Conservation (phyloP, 2,113 vertebrate species). For the Zosterops japonicus region DNA sequence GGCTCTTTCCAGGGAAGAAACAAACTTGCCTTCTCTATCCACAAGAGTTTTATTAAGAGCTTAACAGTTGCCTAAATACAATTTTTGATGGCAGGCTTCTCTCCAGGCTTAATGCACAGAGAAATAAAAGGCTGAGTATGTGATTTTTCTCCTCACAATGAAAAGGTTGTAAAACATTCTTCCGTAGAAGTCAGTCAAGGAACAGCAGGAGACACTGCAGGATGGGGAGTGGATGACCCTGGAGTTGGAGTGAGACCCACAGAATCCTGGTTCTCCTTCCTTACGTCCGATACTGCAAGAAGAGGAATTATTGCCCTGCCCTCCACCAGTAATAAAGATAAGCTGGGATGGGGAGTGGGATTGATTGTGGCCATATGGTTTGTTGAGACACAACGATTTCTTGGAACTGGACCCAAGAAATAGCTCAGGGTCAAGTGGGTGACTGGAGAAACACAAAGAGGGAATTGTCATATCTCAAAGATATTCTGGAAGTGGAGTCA, state of each 20-base stretch:
- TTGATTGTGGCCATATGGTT: slow-evolving; percentile 63
- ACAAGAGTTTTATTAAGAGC: not conserved
- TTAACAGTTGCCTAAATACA: not conserved
- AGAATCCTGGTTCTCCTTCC: slow-evolving; percentile 36
- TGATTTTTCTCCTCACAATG: not conserved
- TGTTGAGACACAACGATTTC: slow-evolving; percentile 50
- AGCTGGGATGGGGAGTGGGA: slow-evolving; percentile 48
- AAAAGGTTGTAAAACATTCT: not conserved
- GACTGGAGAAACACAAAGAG: slow-evolving; percentile 36
- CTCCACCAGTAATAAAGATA: slow-evolving; percentile 66
- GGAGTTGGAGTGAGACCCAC: not conserved
- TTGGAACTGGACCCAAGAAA: slow-evolving; percentile 49
- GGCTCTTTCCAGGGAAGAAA: not conserved
- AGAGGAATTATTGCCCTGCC: slow-evolving; percentile 44
- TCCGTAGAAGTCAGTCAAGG: not conserved
- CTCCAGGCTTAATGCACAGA: not conserved
- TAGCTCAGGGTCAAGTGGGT: slow-evolving; percentile 53
- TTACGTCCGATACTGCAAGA: not conserved
- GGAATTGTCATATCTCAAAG: slow-evolving; percentile 53
- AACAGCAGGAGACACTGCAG: not conserved
- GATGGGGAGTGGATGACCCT: slow-evolving; percentile 41
- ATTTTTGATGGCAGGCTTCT: not conserved
- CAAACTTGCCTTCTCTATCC: not conserved
- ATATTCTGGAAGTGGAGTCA: slow-evolving; percentile 53
- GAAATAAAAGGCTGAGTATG: not conserved